Percentiles rank a stretch among this genome's conserved stretches.
Conservation (phyloP, 2,888 invertebrate species). For the Oxytorus armatus region DNA sequence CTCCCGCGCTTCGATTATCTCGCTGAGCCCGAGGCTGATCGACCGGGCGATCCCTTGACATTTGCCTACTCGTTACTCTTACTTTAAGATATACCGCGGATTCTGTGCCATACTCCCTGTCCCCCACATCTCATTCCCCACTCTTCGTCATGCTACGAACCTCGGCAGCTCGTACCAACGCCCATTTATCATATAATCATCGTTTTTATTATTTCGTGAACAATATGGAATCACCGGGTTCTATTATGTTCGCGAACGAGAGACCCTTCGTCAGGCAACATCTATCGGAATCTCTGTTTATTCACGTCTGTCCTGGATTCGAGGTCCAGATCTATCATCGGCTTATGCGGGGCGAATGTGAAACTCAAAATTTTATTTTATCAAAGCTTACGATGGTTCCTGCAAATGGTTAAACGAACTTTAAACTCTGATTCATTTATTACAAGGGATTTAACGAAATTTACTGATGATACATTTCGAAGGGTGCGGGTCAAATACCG, state of each 20-base stretch:
- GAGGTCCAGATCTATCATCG: not conserved
- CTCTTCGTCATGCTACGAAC: constrained; percentile 2
- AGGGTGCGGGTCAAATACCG: too few relatives aligned
- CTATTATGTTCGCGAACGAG: not conserved
- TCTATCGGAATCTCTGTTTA: too few relatives aligned
- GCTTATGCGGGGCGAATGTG: too few relatives aligned
- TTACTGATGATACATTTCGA: too few relatives aligned
- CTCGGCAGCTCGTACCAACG: constrained; percentile 21
- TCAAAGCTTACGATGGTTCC: not conserved
- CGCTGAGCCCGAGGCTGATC: constrained; percentile 71
- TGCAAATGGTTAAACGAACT: not conserved
- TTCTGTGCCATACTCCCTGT: constrained; percentile 6
- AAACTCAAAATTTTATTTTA: too few relatives aligned
- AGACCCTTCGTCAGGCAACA: constrained; percentile 3
- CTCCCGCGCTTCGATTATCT: constrained; percentile 79
- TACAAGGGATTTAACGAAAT: too few relatives aligned
- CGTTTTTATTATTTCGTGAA: constrained; percentile 42
- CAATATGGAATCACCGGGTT: not conserved
- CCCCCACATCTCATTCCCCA: constrained; percentile 21
- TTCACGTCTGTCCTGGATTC: not conserved
- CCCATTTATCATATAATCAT: constrained; percentile 53
- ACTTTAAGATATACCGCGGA: constrained; percentile 59
- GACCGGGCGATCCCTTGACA: constrained; percentile 74
- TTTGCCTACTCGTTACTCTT: constrained; percentile 71
- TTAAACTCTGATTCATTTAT: too few relatives aligned